Evolutionary conservation across 2,888 invertebrate species (phyloP).

Genomic region (Hydrotaea cyrtoneurina): DNA sequence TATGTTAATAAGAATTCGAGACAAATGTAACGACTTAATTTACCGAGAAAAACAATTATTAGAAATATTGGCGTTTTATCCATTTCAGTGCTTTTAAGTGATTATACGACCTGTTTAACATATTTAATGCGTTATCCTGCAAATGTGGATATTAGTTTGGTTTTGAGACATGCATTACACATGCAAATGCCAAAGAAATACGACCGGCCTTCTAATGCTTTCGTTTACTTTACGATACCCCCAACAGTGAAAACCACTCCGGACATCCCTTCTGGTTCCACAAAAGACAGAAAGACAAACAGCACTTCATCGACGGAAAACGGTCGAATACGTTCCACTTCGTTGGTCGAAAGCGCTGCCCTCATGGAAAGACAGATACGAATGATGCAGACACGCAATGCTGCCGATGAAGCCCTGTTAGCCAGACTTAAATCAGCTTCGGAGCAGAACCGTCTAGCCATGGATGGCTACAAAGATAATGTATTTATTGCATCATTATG

Average conservation of each 20-base stretch:
- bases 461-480: constrained; percentile 81
- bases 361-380: constrained; percentile 74
- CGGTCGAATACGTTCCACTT: constrained; percentile 53
- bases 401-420: constrained; percentile 73
- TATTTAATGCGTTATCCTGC: constrained; percentile 86
- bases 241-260: constrained; percentile 16
- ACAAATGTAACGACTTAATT: constrained; percentile 84
- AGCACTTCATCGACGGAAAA: background rate
- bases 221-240: constrained; percentile 73
- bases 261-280: background rate
- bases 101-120: constrained; percentile 85
- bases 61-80: too few relatives aligned
- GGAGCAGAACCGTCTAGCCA: constrained; percentile 75
- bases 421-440: constrained; percentile 72
- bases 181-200: constrained; percentile 81
- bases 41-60: too few relatives aligned
- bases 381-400: constrained; percentile 75
- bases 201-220: constrained; percentile 77
- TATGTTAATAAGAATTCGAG: constrained; percentile 88
- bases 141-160: constrained; percentile 84
- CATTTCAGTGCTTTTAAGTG: constrained; percentile 83
- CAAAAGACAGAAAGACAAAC: constrained; percentile 21
- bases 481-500: too few relatives aligned
- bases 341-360: constrained; percentile 60
- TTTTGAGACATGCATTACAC: constrained; percentile 84